Evolutionary conservation across 2,888 invertebrate species (phyloP).

Genomic region (Crioceris asparagi): DNA sequence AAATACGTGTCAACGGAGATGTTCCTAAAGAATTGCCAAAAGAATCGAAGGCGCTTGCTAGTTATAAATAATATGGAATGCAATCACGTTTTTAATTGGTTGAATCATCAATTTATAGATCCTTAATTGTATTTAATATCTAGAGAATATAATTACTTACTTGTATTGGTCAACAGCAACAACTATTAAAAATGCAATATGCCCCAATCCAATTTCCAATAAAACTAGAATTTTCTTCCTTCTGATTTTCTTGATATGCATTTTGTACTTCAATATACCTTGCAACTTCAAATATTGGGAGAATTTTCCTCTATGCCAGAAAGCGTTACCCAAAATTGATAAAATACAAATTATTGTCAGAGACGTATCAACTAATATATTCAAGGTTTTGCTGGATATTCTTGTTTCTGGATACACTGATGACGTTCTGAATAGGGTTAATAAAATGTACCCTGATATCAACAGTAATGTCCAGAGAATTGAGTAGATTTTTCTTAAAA

Average conservation of each 20-base stretch:
- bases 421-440: background rate
- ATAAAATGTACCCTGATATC: background rate
- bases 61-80: no score
- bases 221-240: conserved; percentile 9
- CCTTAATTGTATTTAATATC: no score
- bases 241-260: conserved; percentile 6
- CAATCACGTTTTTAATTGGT: no score
- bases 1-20: no score
- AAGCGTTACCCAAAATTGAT: conserved; percentile 10
- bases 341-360: conserved; percentile 11
- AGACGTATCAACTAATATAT: conserved; percentile 6
- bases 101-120: no score
- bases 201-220: conserved; percentile 11
- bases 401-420: conserved; percentile 7
- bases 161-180: conserved; percentile 10
- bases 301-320: conserved; percentile 14
- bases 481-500: background rate
- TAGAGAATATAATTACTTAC: no score
- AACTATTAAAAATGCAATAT: conserved; percentile 8
- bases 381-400: conserved; percentile 12
- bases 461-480: background rate
- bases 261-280: conserved; percentile 8
- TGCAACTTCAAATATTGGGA: conserved; percentile 11
- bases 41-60: no score
- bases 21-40: no score